Conservation (phyloP, 2,888 invertebrate species). For the Agrochola macilenta region DNA sequence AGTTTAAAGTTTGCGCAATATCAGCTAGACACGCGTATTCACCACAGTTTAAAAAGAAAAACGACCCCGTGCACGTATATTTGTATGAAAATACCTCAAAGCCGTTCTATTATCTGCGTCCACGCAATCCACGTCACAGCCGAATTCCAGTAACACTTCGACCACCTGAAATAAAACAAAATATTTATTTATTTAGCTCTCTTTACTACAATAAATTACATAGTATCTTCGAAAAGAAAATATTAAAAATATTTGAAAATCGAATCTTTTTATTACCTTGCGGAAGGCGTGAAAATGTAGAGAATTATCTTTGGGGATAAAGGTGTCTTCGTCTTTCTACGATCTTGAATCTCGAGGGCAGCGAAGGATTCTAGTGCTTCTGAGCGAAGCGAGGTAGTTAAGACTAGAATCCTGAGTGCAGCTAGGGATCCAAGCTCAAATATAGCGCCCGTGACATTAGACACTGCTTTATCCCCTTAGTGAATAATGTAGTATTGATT, state of each 20-base stretch:
- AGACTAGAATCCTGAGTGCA: neutral
- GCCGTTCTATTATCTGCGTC: conserved; percentile 97
- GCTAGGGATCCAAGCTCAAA: neutral
- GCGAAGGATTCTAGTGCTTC: neutral
- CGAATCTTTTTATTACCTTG: no score
- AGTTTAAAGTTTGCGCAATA: no score
- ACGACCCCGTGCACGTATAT: neutral
- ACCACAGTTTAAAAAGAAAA: neutral
- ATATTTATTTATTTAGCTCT: neutral
- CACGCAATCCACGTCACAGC: conserved; percentile 96
- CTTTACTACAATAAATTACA: neutral
- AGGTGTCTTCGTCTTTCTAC: neutral
- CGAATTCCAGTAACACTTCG: conserved; percentile 93
- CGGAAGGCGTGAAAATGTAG: neutral
- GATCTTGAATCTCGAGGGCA: neutral
- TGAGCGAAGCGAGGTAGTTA: neutral
- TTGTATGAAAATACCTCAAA: conserved; percentile 85
- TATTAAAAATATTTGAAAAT: no score
- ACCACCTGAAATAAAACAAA: conserved; percentile 91
- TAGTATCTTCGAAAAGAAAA: no score
- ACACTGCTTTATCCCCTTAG: neutral
- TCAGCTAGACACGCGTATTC: neutral
- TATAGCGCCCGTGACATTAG: neutral
- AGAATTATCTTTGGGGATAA: no score
- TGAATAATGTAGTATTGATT: neutral